These are phyloP conservation scores for Baccha elongata DNA, from an alignment of 2,888 invertebrate species.

Conservation along the genomic window DNA sequence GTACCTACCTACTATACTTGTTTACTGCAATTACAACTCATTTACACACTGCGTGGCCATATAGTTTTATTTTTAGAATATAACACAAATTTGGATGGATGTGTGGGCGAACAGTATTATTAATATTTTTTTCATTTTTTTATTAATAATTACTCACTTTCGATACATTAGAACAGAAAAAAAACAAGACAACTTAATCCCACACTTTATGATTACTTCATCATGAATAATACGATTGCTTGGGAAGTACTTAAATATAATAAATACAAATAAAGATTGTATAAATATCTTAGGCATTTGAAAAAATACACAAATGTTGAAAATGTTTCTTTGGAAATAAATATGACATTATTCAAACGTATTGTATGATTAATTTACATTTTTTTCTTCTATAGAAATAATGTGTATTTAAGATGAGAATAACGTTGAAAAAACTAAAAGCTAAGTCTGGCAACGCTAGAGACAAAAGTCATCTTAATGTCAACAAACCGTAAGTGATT, in stretches of 20 bases:
- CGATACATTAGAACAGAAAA: constrained; percentile 28
- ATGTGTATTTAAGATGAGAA: no score
- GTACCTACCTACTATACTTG: constrained; percentile 24
- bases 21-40: constrained; percentile 60
- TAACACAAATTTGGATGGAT: constrained; percentile 31
- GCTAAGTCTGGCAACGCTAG: no score
- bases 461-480: no score
- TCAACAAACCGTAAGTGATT: no score
- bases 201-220: neutral
- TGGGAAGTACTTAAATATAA: constrained; percentile 1
- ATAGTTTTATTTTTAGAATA: constrained; percentile 44
- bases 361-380: constrained; percentile 4
- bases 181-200: neutral
- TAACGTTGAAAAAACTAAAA: no score
- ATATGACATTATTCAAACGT: neutral
- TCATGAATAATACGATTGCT: neutral
- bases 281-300: constrained; percentile 5
- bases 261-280: constrained; percentile 23
- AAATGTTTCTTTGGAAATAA: neutral
- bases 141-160: constrained; percentile 41
- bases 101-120: constrained; percentile 33
- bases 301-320: neutral
- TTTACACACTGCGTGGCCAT: constrained; percentile 44
- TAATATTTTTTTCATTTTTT: constrained; percentile 19
- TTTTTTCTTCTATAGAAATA: no score